Conservation (phyloP, 2,888 invertebrate species). For the Dryocosmus kuriphilus region DNA sequence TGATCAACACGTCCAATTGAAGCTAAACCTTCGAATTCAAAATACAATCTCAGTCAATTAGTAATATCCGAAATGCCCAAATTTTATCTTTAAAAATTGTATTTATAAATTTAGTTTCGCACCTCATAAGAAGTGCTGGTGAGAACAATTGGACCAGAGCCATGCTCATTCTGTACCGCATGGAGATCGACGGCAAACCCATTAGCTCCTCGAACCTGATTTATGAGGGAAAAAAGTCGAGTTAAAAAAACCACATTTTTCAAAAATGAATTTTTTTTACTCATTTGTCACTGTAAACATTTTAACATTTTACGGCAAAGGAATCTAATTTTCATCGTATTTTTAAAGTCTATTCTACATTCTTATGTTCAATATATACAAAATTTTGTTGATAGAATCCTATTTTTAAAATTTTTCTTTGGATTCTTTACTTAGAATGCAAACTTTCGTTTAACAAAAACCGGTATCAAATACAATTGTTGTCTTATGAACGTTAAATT, state of each 20-base stretch:
- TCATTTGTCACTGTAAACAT: too few relatives aligned
- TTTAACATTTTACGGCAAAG: too few relatives aligned
- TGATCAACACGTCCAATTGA: background rate
- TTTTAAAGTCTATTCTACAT: too few relatives aligned
- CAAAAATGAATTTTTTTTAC: background rate
- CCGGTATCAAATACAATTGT: too few relatives aligned
- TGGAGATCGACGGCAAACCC: slow-evolving; percentile 70
- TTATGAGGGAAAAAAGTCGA: background rate
- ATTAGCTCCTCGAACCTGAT: slow-evolving; percentile 54
- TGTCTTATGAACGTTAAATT: background rate
- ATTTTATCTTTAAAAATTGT: background rate
- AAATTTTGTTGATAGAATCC: too few relatives aligned
- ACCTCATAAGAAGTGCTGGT: slow-evolving; percentile 70
- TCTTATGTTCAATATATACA: too few relatives aligned
- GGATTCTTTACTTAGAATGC: too few relatives aligned
- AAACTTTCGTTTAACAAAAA: too few relatives aligned
- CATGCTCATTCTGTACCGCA: slow-evolving; percentile 70
- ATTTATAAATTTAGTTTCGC: slow-evolving; percentile 39
- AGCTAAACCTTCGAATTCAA: background rate
- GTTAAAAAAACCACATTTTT: background rate
- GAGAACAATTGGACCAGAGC: slow-evolving; percentile 68
- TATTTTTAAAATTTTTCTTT: background rate
- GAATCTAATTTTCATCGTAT: too few relatives aligned
- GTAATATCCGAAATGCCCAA: background rate
- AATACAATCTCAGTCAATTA: background rate